Base-by-base conservation (phyloP, 2,888 invertebrate species). In the Parnassius mnemosyne region DNA sequence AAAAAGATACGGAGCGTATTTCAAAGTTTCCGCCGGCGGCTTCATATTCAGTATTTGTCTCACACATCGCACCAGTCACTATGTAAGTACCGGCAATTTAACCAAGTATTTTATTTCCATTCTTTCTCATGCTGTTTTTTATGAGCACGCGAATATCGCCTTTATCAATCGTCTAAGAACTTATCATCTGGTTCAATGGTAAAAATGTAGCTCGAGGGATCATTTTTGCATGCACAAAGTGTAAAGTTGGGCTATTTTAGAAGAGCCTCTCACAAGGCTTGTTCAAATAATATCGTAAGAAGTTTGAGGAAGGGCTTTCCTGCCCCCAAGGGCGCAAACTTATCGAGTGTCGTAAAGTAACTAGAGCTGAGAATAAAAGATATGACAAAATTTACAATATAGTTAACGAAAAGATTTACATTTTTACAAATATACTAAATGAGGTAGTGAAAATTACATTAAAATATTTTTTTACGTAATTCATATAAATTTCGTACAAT, bases 261-360 rank as follows among this genome's bases (percentile, higher is more conserved):
- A 69, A 69, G 69, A 68, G 68, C 71, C 67, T 59, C 66, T 66
- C 66, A 71, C 73, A 68, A 71, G 73, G 65, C 81, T 82, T 83
- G 85, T 84, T 84, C 84, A 85, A 87, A 89, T 87, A 88, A 89
- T 88, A 86, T 87, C 69, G 83, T 83, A 84, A 84, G 83, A 85
- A 87, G 81, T 85, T 87, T 80, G 78, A 78, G 77, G 78, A 80
- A 84, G 83, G 86, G 83, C 80, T 85, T 81, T 78, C 71, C 68
- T 73, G 67, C 76, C 79, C 84, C 82, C 71, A 65, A 76, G 83
- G 85, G 83, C 73, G 79, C 68, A 78, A 87, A 85, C 78, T 87
- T 86, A 83, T 83, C 80, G 77, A 80, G 78, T 80, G 75, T 72
- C 76, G 72, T 71, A 72, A 71, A 71, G 72, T 69, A 72, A 68